Evolutionary conservation across 2,113 vertebrate genomes (phyloP).

Genomic region (Myotis brandtii): DNA sequence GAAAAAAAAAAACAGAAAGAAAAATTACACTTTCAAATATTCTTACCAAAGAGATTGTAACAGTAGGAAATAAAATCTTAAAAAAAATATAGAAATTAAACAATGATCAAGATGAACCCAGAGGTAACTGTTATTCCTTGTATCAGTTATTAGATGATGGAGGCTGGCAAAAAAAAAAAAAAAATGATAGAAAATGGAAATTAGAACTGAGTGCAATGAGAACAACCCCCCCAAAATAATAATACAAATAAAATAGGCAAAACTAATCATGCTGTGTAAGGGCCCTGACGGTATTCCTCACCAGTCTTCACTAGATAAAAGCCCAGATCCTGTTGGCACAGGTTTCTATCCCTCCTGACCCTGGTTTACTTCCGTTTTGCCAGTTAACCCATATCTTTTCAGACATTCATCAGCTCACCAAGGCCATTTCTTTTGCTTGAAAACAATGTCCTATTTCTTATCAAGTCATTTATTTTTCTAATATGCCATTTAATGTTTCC

Average conservation of each 20-base stretch:
- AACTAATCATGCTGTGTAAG: rapidly evolving
- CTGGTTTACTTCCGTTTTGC: background rate
- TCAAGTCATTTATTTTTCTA: background rate
- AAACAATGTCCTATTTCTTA: background rate
- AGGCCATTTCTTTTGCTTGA: background rate
- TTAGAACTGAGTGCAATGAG: background rate
- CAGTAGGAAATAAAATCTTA: background rate
- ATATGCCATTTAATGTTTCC: background rate
- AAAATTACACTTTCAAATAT: background rate
- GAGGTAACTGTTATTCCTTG: background rate
- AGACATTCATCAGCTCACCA: background rate
- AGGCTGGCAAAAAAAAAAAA: background rate
- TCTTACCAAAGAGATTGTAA: background rate
- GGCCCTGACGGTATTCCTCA: background rate
- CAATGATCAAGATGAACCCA: background rate
- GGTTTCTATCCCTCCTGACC: rapidly evolving
- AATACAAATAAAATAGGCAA: too few relatives aligned
- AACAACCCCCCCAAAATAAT: background rate
- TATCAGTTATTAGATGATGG: background rate
- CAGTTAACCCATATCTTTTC: background rate
- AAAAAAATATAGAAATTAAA: background rate
- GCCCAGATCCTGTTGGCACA: rapidly evolving
- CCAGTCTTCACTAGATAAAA: background rate
- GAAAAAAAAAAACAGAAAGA: background rate
- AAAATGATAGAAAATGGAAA: background rate